Percentiles rank a stretch among this genome's conserved stretches.
Conservation (phyloP, 2,113 vertebrate genomes). For the Numida meleagris region DNA sequence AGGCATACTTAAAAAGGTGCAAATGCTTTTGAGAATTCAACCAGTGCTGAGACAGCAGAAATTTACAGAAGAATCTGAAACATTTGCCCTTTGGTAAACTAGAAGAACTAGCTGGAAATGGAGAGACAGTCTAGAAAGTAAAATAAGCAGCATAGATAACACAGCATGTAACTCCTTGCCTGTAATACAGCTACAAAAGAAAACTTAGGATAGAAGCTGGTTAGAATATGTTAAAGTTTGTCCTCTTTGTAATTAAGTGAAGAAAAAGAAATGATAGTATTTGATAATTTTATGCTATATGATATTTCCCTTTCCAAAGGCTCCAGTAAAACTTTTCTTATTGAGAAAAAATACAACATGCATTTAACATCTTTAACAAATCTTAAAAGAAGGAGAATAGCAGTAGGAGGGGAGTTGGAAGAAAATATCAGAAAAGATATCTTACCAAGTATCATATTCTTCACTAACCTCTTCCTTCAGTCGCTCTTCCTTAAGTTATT, state of each 20-base stretch:
- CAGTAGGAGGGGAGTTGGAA: background rate
- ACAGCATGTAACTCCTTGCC: background rate
- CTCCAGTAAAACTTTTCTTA: background rate
- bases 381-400: background rate
- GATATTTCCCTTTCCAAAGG: background rate
- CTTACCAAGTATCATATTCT: background rate
- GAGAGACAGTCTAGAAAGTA: background rate
- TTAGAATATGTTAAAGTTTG: background rate
- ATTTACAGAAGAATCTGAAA: background rate
- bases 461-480: background rate
- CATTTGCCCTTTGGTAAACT: background rate
- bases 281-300: background rate
- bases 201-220: background rate
- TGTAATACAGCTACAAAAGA: background rate
- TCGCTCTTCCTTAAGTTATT: background rate
- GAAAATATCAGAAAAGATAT: background rate
- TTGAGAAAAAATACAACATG: background rate
- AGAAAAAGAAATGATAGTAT: background rate
- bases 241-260: background rate
- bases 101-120: background rate
- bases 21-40: background rate
- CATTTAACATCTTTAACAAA: fast-evolving
- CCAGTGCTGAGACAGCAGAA: constrained; percentile 10
- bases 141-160: background rate
- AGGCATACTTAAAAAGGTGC: background rate